Evolutionary conservation across 2,888 invertebrate genomes (phyloP), one percentile per base, ranked within the genome.

Genomic region (Rugalucina vietnamica): DNA sequence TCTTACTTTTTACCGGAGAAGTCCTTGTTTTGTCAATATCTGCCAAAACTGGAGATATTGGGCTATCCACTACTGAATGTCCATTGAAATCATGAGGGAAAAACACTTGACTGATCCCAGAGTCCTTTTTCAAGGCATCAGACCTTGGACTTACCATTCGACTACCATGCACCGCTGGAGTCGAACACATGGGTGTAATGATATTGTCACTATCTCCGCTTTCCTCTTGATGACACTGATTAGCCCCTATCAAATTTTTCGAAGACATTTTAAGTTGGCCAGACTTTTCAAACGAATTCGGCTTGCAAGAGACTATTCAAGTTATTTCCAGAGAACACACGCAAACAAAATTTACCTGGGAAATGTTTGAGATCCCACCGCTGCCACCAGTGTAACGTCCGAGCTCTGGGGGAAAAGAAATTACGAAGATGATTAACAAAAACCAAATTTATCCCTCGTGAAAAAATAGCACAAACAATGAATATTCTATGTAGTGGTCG

Each of bases 211-310:
- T 4, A 65, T 65, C 65, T 65, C 65, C 34, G 65, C 34, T 65
- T 1, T 34, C 34, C 34, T 18, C 8, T 18, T 65, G 12, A 18
- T 21, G 18, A 65, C 1, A 1, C 24, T 34, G 65, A 12, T 32
- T 21, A 34, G 14, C 65, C 29, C 29, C 27, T 65, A 21, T 10
- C 65, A 65, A 32, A 10, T 2, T 1, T 34, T 65, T 34, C 24
- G 65, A 65, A 65, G 65, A 65, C 32, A 65, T 65, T 65, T 65
- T 65, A 18, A 65, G 18, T 34, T 65, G 32, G 65, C 65, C 65
- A 65, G 21, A 34, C 34, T 65, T 65, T 65, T 18, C 34, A 60
- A 60, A 60, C 34, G 29, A 32, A 65, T 34, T 32, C 34, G 34
- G 34, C 24, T 8, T 34, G 34, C 65, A 18, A 32, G 34, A 65